These are phyloP conservation scores for Arge pagana DNA, from an alignment of 2,888 invertebrate species.

Conservation along the genomic window DNA sequence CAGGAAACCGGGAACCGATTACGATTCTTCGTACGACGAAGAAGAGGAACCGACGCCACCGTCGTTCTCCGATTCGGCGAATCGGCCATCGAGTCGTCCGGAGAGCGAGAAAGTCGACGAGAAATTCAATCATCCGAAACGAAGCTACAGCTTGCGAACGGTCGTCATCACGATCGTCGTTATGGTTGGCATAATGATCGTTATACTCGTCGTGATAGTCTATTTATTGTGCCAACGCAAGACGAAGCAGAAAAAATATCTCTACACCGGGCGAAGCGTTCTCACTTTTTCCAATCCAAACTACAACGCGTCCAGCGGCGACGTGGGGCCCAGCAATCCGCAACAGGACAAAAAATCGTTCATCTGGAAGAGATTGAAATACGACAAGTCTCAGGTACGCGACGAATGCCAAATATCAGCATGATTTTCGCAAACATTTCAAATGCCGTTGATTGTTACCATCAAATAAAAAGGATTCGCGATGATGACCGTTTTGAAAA, in stretches of 20 bases:
- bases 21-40: constrained; percentile 46
- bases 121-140: constrained; percentile 46
- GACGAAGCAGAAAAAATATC: constrained; percentile 60
- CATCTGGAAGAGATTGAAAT: constrained; percentile 77
- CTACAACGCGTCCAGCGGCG: constrained; percentile 68
- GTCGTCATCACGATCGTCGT: constrained; percentile 57
- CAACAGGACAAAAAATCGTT: constrained; percentile 63
- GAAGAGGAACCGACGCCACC: constrained; percentile 49
- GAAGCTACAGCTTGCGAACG: constrained; percentile 55
- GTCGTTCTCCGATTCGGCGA: constrained; percentile 35
- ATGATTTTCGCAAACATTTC: too few relatives aligned
- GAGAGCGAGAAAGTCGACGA: constrained; percentile 51
- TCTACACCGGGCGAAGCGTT: constrained; percentile 68
- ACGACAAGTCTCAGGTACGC: constrained; percentile 75
- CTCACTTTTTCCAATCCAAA: constrained; percentile 90
- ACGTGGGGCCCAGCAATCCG: constrained; percentile 53
- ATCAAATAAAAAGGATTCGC: too few relatives aligned
- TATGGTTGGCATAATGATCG: constrained; percentile 52
- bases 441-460: too few relatives aligned
- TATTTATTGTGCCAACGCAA: constrained; percentile 59
- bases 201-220: constrained; percentile 47
- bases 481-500: too few relatives aligned
- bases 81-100: constrained; percentile 33
- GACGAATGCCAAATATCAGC: too few relatives aligned
- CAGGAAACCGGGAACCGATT: constrained; percentile 49